Conservation (phyloP, 2,113 vertebrate species). For the Paradoxurus hermaphroditus region DNA sequence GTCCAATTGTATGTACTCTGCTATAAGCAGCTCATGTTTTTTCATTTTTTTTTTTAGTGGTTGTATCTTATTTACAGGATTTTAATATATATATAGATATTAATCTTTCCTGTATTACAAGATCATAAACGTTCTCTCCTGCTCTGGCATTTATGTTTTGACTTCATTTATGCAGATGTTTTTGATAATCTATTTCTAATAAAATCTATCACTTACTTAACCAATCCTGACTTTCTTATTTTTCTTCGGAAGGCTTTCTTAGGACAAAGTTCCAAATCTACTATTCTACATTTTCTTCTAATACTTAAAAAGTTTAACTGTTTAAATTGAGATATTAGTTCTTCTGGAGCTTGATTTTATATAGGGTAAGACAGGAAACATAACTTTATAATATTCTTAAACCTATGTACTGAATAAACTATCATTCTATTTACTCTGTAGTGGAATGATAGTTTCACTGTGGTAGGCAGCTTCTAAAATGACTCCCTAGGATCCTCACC, state of each 20-base stretch:
- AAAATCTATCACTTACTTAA: neutral
- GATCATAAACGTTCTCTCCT: neutral
- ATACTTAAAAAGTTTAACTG: neutral
- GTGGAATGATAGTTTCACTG: neutral
- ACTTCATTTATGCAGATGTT: neutral
- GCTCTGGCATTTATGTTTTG: neutral
- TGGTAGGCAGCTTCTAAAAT: neutral
- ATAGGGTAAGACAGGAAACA: neutral
- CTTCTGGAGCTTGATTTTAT: neutral
- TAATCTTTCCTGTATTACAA: neutral
- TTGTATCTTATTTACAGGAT: neutral
- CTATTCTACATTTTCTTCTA: neutral
- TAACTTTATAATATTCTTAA: neutral
- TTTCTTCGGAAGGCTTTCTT: neutral
- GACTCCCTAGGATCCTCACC: neutral
- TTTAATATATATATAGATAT: neutral
- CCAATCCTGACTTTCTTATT: neutral
- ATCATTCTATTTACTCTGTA: too few relatives aligned
- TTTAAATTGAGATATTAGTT: neutral
- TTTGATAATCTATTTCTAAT: neutral
- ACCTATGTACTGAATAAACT: neutral
- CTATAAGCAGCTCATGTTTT: neutral
- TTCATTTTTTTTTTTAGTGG: neutral
- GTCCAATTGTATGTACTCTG: neutral
- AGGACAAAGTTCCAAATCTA: neutral